Percentiles rank a stretch among this genome's conserved stretches.
Conservation (phyloP, 2,113 vertebrate genomes). For the Delphinapterus leucas region DNA sequence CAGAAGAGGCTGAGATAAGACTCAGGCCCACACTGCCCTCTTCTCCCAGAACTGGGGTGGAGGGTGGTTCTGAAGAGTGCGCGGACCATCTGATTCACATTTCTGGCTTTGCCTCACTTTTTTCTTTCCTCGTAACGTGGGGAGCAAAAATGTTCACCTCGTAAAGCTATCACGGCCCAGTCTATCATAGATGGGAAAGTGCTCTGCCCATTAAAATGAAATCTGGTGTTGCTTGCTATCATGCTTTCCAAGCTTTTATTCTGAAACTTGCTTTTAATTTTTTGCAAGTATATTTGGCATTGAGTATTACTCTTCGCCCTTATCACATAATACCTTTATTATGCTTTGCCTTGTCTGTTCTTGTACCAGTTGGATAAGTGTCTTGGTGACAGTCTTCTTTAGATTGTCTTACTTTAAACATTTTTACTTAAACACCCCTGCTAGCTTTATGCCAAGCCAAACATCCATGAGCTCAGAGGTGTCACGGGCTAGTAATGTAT, state of each 20-base stretch:
- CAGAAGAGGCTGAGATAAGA: not conserved
- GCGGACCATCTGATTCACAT: not conserved
- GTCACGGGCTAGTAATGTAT: not conserved
- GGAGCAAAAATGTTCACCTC: not conserved
- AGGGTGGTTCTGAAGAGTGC: not conserved
- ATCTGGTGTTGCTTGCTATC: not conserved
- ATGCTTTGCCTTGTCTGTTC: not conserved
- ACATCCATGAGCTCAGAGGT: not conserved
- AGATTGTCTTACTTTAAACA: not conserved
- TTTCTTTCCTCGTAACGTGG: not conserved
- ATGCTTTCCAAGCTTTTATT: not conserved
- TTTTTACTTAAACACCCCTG: not conserved
- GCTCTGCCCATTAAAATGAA: not conserved
- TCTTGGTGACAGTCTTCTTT: not conserved
- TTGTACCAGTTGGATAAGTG: not conserved
- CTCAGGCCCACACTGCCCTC: rapidly evolving
- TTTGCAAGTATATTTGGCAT: not conserved
- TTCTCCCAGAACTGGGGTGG: not conserved
- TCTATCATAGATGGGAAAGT: not conserved
- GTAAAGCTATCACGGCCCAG: not conserved
- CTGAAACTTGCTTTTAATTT: not conserved
- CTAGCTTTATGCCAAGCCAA: not conserved
- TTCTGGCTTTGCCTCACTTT: not conserved
- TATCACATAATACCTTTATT: too few species aligned
- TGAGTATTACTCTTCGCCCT: not conserved